These are phyloP conservation scores for Megaceryle maxima DNA, from an alignment of 2,113 vertebrate genomes.

Conservation along the genomic window DNA sequence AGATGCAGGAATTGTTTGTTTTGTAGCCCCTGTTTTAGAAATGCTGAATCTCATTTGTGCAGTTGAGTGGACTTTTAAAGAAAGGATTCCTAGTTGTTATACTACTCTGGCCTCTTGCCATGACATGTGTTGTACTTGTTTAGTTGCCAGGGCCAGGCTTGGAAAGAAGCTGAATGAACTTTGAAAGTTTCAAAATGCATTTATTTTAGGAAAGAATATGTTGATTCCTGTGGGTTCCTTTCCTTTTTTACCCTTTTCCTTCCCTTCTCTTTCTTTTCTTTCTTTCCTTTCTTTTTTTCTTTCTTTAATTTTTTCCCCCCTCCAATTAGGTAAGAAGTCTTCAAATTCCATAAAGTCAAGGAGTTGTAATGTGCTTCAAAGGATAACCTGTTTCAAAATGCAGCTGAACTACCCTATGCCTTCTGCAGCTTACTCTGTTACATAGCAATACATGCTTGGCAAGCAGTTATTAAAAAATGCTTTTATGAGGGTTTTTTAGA, in stretches of 20 bases:
- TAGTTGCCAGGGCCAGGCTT: background rate
- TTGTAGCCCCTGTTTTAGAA: conserved; percentile 23
- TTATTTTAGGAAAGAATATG: background rate
- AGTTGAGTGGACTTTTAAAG: background rate
- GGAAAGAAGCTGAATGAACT: conserved; percentile 54
- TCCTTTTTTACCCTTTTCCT: too few species aligned
- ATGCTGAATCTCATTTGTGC: background rate
- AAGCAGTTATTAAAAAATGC: background rate
- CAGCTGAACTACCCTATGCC: background rate
- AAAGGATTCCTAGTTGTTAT: background rate
- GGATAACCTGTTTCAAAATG: background rate
- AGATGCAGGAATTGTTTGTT: conserved; percentile 11
- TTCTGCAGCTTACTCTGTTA: conserved; percentile 1
- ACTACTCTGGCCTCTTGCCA: conserved; percentile 21
- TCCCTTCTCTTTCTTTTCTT: background rate
- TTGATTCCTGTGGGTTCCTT: background rate
- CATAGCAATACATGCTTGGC: background rate
- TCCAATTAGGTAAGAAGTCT: background rate
- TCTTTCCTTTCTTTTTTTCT: background rate
- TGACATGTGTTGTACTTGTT: background rate
- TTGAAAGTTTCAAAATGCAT: background rate
- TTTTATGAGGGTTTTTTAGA: background rate
- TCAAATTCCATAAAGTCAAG: background rate
- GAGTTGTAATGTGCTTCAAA: conserved; percentile 31
- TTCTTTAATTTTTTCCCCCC: background rate